Percentiles rank a stretch among this genome's conserved stretches.
Conservation (phyloP, 37 sponge, comb jelly and placozoan genomes). For the Crambe crambe region DNA sequence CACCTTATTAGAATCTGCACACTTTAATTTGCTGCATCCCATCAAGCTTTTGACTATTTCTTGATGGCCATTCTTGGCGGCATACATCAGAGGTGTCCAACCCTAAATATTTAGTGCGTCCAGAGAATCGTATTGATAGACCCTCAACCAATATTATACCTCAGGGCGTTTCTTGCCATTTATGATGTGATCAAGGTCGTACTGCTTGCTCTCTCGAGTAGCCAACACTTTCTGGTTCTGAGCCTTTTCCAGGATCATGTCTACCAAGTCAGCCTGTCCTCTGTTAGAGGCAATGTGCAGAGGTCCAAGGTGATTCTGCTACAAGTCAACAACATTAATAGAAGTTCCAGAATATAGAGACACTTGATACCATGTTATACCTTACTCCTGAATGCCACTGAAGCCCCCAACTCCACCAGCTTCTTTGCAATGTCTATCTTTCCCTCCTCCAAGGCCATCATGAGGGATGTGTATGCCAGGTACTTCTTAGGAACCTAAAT, state of each 20-base stretch:
- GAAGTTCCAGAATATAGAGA: too few relatives aligned
- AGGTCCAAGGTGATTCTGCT: conserved; percentile 30
- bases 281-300: conserved; percentile 69
- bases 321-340: too few relatives aligned
- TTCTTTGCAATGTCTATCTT: neutral
- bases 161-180: conserved; percentile 17
- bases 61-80: conserved; percentile 26
- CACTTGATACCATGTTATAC: too few relatives aligned
- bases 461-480: conserved; percentile 7
- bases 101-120: neutral
- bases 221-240: neutral
- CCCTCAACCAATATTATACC: too few relatives aligned
- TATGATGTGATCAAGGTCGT: neutral
- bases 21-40: too few relatives aligned
- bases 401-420: conserved; percentile 22
- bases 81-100: conserved; percentile 44
- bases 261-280: conserved; percentile 39
- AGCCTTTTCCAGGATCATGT: conserved; percentile 45
- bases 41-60: neutral
- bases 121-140: too few relatives aligned
- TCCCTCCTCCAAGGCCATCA: conserved; percentile 27
- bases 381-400: conserved; percentile 9
- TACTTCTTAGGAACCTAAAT: conserved; percentile 2
- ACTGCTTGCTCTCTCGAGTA: neutral
- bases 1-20: too few relatives aligned